These are phyloP conservation scores for Epizoanthus fatuus DNA, from an alignment of 92 coral and sea anemone species.

Conservation along the genomic window DNA sequence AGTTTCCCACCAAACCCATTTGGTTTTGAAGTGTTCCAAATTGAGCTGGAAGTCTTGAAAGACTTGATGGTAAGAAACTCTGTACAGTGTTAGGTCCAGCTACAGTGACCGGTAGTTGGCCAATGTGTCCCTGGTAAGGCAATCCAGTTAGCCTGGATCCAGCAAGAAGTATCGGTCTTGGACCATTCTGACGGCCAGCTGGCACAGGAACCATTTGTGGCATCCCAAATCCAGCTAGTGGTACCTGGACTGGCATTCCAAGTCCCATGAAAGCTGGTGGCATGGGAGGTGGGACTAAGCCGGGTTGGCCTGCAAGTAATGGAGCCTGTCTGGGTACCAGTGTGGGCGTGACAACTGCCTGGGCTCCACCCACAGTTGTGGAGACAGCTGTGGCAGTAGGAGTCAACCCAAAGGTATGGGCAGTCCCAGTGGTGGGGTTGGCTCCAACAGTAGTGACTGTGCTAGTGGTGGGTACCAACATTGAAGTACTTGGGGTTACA, in stretches of 20 bases:
- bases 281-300: slow-evolving; percentile 40
- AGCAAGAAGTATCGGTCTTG: slow-evolving; percentile 5
- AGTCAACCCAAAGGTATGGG: neutral
- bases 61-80: slow-evolving; percentile 1
- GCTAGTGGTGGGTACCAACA: neutral
- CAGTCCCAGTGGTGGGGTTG: neutral
- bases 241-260: slow-evolving; percentile 43
- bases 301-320: slow-evolving; percentile 11
- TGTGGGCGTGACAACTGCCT: slow-evolving; percentile 2
- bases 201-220: slow-evolving; percentile 25
- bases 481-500: neutral
- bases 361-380: neutral
- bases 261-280: slow-evolving; percentile 35
- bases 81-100: neutral
- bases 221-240: slow-evolving; percentile 35
- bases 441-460: slow-evolving; percentile 38
- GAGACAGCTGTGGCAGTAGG: neutral
- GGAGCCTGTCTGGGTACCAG: slow-evolving; percentile 2
- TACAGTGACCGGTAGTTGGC: neutral
- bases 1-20: neutral
- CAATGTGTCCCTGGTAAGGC: slow-evolving; percentile 36
- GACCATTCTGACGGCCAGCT: slow-evolving; percentile 32
- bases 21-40: slow-evolving; percentile 15
- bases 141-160: slow-evolving; percentile 26
- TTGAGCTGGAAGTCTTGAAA: slow-evolving; percentile 12